Evolutionary conservation across 2,888 invertebrate species (phyloP), one percentile per base, ranked within the genome.

Genomic region (Abrostola triplasia): DNA sequence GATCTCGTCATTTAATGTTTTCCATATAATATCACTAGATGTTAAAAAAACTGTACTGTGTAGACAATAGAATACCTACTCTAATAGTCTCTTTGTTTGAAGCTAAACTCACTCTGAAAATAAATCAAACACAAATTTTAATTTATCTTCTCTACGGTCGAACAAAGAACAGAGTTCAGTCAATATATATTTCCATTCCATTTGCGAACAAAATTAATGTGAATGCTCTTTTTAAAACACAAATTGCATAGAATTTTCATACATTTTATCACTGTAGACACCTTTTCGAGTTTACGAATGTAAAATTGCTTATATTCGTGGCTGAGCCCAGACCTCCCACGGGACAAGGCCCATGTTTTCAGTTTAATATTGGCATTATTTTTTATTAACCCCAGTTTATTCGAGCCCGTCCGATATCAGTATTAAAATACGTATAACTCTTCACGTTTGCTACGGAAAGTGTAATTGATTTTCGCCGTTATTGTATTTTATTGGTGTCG

Each of bases 291-390:
- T 70, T 77, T 67, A 65, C 71, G 66, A 73, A 74, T 77, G 68
- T 79, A 77, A 85, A 84, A 85, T 85, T 80, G 82, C 76, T 77
- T 80, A 84, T 73, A 80, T 81, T 57, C 75, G 73, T 71, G 75
- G 80, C 76, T 77, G 79, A 82, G 79, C 67, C 66, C 70, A 70
- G 77, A 65, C 70, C 67, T 79, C 89, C 83, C 84, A 55, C 40
- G 86, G 87, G 88, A 79, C 59, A 57, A 53, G 73, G 64, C 77
- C 78, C 72, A 77, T 75, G 86, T 79, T 82, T 73, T 81, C 82
- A 76, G 81, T 86, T 89, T 89, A 86, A 88, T 88, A 86, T 84
- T 78, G 84, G 81, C 84, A 83, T 89, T 86, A 86, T 84, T 88
- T 90, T 90, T 91, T 90, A 90, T 88, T 85, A 82, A 73, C 74